Evolutionary conservation across 2,113 vertebrate species (phyloP).

Genomic region (Peromyscus polionotus): DNA sequence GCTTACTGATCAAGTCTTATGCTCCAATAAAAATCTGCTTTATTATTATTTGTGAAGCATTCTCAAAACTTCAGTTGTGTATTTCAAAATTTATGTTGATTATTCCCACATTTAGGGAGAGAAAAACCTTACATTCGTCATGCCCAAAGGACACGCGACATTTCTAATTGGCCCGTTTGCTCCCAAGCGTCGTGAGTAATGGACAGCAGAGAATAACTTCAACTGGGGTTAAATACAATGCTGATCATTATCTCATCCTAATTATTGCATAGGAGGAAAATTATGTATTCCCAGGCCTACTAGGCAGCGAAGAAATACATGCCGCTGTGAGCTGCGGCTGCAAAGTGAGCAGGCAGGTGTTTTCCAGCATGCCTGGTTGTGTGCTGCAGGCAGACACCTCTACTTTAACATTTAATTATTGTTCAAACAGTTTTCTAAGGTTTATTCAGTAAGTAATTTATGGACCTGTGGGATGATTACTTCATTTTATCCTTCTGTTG

Average conservation of each 20-base stretch:
- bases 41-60: conserved; percentile 62
- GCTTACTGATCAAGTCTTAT: conserved; percentile 55
- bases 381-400: conserved; percentile 27
- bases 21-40: conserved; percentile 52
- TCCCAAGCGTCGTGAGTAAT: conserved; percentile 50
- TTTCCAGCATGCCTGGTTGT: background rate
- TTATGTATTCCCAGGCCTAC: conserved; percentile 57
- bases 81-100: conserved; percentile 68
- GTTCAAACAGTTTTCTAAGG: conserved; percentile 35
- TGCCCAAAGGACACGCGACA: conserved; percentile 25
- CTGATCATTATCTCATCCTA: conserved; percentile 67
- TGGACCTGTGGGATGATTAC: background rate
- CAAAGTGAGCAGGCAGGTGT: background rate
- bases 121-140: conserved; percentile 60
- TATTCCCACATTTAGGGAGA: conserved; percentile 67
- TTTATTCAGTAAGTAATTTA: conserved; percentile 51
- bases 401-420: conserved; percentile 41
- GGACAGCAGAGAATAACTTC: conserved; percentile 31
- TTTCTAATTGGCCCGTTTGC: conserved; percentile 70
- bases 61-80: conserved; percentile 61
- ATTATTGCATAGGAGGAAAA: conserved; percentile 72
- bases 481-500: conserved; percentile 34
- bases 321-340: background rate
- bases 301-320: background rate
- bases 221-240: conserved; percentile 75